These are phyloP conservation scores for Pangasius macronema DNA, from an alignment of 2,797 vertebrate genomes.

Conservation along the genomic window DNA sequence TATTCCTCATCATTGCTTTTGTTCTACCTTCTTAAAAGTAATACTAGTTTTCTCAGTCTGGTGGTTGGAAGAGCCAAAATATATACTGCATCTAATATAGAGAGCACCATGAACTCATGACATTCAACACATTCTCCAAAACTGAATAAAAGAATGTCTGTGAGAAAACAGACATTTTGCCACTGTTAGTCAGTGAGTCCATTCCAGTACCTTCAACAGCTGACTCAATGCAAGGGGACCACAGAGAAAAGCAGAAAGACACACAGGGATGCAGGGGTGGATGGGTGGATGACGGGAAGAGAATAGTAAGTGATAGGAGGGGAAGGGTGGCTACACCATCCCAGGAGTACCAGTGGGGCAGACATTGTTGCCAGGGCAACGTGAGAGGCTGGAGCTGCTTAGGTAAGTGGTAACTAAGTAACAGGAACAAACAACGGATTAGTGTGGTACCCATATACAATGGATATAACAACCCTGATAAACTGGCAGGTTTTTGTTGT, in stretches of 20 bases:
- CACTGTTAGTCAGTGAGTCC: background rate
- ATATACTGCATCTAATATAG: background rate
- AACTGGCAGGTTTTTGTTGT: no score
- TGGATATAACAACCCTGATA: background rate
- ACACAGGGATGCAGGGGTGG: background rate
- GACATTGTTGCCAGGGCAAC: constrained; percentile 69
- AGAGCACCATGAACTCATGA: background rate
- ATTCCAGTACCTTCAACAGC: background rate
- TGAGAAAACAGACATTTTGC: background rate
- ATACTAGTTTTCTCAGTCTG: background rate
- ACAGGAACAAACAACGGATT: constrained; percentile 63
- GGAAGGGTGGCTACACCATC: constrained; percentile 51
- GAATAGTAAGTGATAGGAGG: background rate
- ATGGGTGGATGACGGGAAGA: background rate
- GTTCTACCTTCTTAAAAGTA: background rate
- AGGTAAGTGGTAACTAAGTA: constrained; percentile 71
- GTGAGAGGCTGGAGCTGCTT: constrained; percentile 62
- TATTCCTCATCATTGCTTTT: no score
- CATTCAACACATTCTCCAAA: background rate
- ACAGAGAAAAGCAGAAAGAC: background rate
- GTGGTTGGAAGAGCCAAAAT: background rate
- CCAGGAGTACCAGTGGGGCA: constrained; percentile 65
- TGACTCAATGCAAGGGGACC: background rate
- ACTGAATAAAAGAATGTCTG: background rate
- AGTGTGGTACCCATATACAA: constrained; percentile 47